Base-by-base conservation (phyloP, 2,888 invertebrate species). In the Aphodius granarius region DNA sequence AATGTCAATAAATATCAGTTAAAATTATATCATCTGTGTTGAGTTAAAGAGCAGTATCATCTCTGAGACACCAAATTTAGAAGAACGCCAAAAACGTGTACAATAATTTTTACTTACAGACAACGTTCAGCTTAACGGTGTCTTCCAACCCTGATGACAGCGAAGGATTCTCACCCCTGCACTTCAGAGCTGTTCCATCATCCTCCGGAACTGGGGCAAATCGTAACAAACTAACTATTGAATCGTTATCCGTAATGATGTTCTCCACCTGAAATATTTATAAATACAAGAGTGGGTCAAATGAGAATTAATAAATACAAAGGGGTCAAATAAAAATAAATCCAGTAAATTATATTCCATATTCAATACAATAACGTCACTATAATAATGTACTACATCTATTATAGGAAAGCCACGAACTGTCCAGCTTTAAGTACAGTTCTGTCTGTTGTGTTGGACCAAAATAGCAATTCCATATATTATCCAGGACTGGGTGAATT, bases 171-270 rank as follows among this genome's bases (percentile, higher is more conserved):
- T 95, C 94, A 4, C 95, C 95, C 82, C 94, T 93, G 86, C 96
- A 97, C 86, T 94, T 95, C 79, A 97, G 90, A 84, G 92, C 91
- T 75, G 94, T 93, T 5, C 94, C 93, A 84, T 96, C 94, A 86
- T 97, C 96, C 84, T 95, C 95, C 0, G 95, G 94, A 80, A 92
- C 89, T 16, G 96, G 96, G 82, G 92, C 91, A 87, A 96, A 95
- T 80, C 92, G 92, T 80, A 96, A 88, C 73, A 92, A 92, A 86
- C 95, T 96, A 77, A 95, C 93, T 86, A 92, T 90, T 20, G 93
- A 94, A 79, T 93, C 93, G 85, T 93, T 94, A 82, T 89, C 70
- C 17, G 74, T 77, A 18, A 75, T 21, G 18, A 70, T 73, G 62
- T 75, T 74, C 17, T 76, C 76, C 18, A 73, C 73, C 76, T 76